Evolutionary conservation across 1,140 invertebrate genomes (phyloP).

Genomic region (Solenopsis invicta): DNA sequence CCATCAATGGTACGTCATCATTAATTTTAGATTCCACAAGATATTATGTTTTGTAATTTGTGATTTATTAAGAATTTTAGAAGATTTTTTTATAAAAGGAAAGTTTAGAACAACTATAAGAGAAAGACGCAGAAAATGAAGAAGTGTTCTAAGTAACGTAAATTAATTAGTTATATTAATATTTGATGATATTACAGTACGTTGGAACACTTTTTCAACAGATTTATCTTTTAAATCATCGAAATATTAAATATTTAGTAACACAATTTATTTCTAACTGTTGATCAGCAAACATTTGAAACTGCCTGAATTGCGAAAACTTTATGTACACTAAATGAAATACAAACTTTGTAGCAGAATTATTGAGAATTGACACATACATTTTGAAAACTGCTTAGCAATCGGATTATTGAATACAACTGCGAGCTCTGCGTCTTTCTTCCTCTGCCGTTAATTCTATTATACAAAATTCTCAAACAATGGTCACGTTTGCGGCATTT

Average conservation of each 20-base stretch:
- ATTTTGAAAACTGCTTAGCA: background rate
- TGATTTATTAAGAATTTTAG: no score
- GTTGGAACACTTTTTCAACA: no score
- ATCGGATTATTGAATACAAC: background rate
- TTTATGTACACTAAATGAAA: background rate
- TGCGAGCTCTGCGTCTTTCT: background rate
- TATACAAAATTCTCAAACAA: background rate
- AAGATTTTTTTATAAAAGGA: no score
- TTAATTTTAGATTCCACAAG: no score
- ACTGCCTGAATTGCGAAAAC: background rate
- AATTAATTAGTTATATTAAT: no score
- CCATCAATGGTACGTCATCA: background rate
- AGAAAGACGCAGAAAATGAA: no score
- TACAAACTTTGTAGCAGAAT: background rate
- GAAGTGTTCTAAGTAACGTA: no score
- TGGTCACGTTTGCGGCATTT: constrained; percentile 18
- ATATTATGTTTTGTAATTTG: no score
- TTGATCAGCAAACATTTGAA: background rate
- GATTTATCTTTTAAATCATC: background rate
- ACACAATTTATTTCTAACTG: background rate
- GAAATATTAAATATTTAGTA: background rate
- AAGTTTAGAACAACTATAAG: no score
- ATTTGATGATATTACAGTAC: no score
- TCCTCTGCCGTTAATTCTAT: background rate
- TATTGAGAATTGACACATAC: background rate